phyloP scores from a whole-genome alignment of 1,140 invertebrate species.

The Achatina immaculata region DNA sequence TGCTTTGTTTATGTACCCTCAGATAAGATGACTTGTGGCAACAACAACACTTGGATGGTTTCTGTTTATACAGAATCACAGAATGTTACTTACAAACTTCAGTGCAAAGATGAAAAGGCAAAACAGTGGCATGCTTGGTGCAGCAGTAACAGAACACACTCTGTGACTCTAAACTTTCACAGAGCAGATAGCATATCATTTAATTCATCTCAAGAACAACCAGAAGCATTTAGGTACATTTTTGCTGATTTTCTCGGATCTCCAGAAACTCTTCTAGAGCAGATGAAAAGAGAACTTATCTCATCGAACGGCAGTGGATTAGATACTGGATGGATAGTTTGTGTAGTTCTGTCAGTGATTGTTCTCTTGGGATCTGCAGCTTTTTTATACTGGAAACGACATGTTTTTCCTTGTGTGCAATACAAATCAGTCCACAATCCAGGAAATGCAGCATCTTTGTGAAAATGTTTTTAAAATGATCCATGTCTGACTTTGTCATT shows the following conservation, averaged over 20 bases:
- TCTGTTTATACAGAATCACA: not conserved
- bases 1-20: constrained; percentile 12
- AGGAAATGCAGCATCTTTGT: too few relatives aligned
- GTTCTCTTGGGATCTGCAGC: not conserved
- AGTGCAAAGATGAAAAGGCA: not conserved
- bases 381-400: not conserved
- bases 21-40: not conserved
- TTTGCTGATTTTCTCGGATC: not conserved
- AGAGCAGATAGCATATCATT: not conserved
- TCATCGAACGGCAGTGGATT: not conserved
- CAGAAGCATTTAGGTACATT: not conserved
- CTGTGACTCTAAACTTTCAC: not conserved
- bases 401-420: not conserved
- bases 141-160: not conserved
- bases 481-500: too few relatives aligned
- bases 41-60: not conserved
- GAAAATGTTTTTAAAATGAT: too few relatives aligned
- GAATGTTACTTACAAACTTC: not conserved
- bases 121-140: constrained; percentile 22
- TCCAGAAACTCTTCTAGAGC: not conserved
- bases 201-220: not conserved
- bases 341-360: not conserved
- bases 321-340: not conserved
- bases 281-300: not conserved
- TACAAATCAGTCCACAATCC: constrained; percentile 12